Evolutionary conservation across 2,797 vertebrate species (phyloP).

Genomic region (Manis pentadactyla): DNA sequence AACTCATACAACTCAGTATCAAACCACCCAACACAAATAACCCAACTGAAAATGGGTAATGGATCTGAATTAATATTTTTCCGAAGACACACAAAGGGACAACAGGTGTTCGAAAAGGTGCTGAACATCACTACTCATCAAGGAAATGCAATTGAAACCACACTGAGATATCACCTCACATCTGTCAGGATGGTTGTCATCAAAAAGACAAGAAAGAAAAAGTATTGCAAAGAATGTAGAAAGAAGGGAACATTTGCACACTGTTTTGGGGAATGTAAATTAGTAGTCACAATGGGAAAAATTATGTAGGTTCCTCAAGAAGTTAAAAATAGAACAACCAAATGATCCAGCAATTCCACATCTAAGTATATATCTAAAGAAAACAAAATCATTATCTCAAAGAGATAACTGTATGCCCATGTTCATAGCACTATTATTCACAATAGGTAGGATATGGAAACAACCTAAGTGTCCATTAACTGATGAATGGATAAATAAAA

Average conservation of each 20-base stretch:
- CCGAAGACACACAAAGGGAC: not conserved
- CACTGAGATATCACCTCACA: not conserved
- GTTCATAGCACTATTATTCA: not conserved
- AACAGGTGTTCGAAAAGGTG: not conserved
- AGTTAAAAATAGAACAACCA: not conserved
- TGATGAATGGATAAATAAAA: not conserved
- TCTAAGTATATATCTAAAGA: not conserved
- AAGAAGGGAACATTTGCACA: not conserved
- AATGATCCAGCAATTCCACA: not conserved
- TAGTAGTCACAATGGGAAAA: not conserved
- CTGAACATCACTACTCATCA: not conserved
- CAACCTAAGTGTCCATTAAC: not conserved
- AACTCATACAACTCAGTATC: not conserved
- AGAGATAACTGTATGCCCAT: not conserved
- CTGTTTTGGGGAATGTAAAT: not conserved
- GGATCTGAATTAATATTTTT: not conserved
- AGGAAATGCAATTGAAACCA: not conserved
- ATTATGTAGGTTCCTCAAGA: not conserved
- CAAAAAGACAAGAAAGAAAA: not conserved
- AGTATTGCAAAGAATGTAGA: not conserved
- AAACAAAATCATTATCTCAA: not conserved
- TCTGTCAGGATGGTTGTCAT: not conserved
- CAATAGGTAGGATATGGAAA: not conserved
- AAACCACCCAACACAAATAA: not conserved
- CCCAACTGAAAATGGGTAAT: not conserved